phyloP scores from a whole-genome alignment of 2,888 invertebrate species.

The Coenonympha glycerion region DNA sequence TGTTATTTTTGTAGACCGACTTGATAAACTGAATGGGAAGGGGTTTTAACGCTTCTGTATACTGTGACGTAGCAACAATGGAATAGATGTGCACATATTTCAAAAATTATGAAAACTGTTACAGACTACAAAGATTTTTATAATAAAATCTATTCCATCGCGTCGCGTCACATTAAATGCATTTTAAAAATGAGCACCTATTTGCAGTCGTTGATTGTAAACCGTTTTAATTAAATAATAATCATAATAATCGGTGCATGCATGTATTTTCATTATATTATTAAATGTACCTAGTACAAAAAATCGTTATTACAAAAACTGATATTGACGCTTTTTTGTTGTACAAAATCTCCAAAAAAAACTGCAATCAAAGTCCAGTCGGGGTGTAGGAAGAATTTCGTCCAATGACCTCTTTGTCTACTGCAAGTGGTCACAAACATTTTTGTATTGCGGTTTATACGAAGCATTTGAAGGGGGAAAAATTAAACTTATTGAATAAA shows the following conservation, averaged over 20 bases:
- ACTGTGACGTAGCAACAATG: conserved; percentile 14
- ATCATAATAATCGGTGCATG: too few species aligned
- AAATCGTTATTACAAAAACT: conserved; percentile 14
- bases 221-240: conserved; percentile 11
- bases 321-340: too few species aligned
- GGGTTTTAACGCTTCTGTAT: conserved; percentile 7
- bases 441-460: too few species aligned
- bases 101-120: not conserved
- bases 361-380: too few species aligned
- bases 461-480: too few species aligned
- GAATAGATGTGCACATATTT: not conserved
- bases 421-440: too few species aligned
- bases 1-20: not conserved
- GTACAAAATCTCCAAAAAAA: too few species aligned
- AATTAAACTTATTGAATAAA: too few species aligned
- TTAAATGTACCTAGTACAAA: conserved; percentile 13
- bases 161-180: conserved; percentile 21
- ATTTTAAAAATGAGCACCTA: conserved; percentile 29
- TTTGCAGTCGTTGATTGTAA: conserved; percentile 16
- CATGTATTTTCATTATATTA: conserved; percentile 3
- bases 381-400: too few species aligned
- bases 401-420: too few species aligned
- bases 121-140: not conserved
- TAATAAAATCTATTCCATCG: conserved; percentile 6
- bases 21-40: not conserved